A percentile compares a stretch with the other conserved stretches of the same genome.
Conservation (phyloP, 2,797 vertebrate genomes). For the Pelobates cultripes region DNA sequence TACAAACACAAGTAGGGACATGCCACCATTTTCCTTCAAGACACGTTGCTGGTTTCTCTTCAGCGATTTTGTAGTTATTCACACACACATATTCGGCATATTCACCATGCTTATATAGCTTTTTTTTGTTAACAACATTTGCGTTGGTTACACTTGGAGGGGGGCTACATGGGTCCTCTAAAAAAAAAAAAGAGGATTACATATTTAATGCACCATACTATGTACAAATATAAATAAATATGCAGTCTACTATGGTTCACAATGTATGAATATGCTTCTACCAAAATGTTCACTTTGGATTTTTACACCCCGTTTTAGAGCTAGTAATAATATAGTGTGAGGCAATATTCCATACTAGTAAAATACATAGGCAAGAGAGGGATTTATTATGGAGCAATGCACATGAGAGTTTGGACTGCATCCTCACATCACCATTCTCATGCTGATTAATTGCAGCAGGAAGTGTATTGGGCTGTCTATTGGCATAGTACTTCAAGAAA, state of each 20-base stretch:
- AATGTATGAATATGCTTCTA: not conserved
- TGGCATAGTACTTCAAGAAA: too few species aligned
- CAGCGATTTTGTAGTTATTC: not conserved
- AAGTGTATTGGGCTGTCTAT: too few species aligned
- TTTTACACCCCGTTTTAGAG: too few species aligned
- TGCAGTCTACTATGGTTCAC: not conserved
- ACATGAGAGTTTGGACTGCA: too few species aligned
- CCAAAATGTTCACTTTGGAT: too few species aligned
- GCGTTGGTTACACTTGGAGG: not conserved
- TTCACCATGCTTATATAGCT: not conserved
- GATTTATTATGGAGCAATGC: too few species aligned
- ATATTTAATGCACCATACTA: not conserved
- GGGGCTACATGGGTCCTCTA: not conserved
- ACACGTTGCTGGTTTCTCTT: not conserved
- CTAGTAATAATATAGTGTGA: too few species aligned
- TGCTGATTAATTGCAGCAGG: too few species aligned
- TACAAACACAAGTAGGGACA: not conserved
- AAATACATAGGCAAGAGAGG: too few species aligned
- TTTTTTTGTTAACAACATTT: not conserved
- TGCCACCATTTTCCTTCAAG: not conserved
- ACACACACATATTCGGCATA: not conserved
- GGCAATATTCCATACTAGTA: too few species aligned
- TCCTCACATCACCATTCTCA: too few species aligned
- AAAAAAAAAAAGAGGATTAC: not conserved
- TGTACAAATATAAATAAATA: not conserved